Conservation (phyloP, 2,797 vertebrate genomes). For the Lacerta bilineata region DNA sequence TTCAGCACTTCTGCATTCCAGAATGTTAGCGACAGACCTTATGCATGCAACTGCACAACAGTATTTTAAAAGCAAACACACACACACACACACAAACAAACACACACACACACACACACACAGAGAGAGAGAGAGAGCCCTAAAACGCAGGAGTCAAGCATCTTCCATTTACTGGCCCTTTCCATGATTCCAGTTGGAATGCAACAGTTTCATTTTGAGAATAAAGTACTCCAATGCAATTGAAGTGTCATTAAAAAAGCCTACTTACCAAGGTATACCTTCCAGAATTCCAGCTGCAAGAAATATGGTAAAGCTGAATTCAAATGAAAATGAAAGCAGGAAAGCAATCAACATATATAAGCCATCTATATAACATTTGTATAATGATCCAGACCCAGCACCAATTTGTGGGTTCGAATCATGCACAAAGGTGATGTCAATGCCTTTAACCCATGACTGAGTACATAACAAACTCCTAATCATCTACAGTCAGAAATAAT, state of each 20-base stretch:
- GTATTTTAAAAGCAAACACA: too few relatives aligned
- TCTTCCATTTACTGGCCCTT: too few relatives aligned
- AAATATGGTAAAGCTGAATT: constrained; percentile 31
- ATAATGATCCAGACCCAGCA: background rate
- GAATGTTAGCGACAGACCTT: too few relatives aligned
- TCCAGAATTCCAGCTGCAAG: constrained; percentile 92
- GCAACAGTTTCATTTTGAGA: background rate
- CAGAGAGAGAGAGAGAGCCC: too few relatives aligned
- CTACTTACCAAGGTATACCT: constrained; percentile 86
- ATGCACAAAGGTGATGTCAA: background rate
- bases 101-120: too few relatives aligned
- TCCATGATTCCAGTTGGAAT: background rate
- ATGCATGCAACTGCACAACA: too few relatives aligned
- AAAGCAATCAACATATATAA: background rate
- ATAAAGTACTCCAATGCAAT: background rate
- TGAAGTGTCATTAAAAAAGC: constrained; percentile 48
- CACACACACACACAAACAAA: too few relatives aligned
- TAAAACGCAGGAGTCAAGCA: too few relatives aligned
- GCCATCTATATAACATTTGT: background rate
- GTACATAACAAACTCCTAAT: background rate
- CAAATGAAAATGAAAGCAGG: constrained; percentile 18
- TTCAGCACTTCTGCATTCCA: too few relatives aligned
- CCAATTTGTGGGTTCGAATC: background rate
- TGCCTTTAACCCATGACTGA: background rate
- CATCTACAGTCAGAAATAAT: background rate